These are phyloP conservation scores for Cryptomyrus ogoouensis DNA, from an alignment of 2,113 vertebrate species.

Conservation along the genomic window DNA sequence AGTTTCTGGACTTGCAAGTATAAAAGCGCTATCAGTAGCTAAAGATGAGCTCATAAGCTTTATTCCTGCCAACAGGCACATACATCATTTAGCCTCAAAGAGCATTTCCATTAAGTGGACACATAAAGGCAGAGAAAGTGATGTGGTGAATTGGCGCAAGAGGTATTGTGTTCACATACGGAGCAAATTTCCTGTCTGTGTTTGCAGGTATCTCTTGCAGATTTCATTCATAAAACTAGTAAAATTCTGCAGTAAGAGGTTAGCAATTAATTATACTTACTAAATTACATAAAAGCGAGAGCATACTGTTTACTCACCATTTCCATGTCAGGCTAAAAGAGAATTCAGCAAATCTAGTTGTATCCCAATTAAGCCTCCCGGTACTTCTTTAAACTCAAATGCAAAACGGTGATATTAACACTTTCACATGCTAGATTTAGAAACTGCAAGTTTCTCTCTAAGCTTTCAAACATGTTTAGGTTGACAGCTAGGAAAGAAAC, in stretches of 20 bases:
- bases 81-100: neutral
- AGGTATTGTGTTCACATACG: neutral
- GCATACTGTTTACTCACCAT: neutral
- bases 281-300: neutral
- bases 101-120: neutral
- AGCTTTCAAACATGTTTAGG: neutral
- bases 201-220: neutral
- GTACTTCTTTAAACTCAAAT: neutral
- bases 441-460: neutral
- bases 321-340: neutral
- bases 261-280: neutral
- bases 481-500: neutral
- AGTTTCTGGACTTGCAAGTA: neutral
- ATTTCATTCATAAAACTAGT: neutral
- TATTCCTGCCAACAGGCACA: neutral
- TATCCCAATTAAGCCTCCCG: neutral
- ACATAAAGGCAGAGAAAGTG: neutral
- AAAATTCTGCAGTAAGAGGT: neutral
- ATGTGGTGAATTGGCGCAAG: neutral
- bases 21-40: neutral
- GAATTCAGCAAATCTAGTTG: neutral
- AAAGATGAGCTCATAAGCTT: neutral
- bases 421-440: neutral
- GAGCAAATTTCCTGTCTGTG: neutral
- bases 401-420: neutral